A percentile compares a stretch with the other conserved stretches of the same genome.
These are phyloP conservation scores for Lates calcarifer DNA, from an alignment of 2,113 vertebrate species.

Conservation along the genomic window DNA sequence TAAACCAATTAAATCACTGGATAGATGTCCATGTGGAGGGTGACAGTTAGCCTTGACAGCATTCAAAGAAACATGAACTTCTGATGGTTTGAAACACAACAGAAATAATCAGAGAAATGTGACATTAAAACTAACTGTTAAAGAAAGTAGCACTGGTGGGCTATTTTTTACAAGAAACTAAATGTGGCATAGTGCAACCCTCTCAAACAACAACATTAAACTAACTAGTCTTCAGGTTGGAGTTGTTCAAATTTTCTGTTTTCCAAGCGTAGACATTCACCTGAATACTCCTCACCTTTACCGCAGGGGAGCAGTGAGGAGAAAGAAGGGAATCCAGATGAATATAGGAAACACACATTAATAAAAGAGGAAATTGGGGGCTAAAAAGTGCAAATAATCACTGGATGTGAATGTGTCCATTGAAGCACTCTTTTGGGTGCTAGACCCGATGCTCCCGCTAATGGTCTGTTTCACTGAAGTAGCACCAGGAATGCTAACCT, in stretches of 20 bases:
- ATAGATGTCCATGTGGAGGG: conserved; percentile 58
- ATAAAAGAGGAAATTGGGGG: conserved; percentile 76
- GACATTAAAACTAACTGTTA: conserved; percentile 17
- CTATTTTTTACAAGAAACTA: conserved; percentile 14
- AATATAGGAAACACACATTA: conserved; percentile 64
- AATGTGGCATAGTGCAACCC: conserved; percentile 19
- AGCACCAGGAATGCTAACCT: conserved; percentile 82
- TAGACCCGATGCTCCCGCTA: conserved; percentile 75
- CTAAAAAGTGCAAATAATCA: conserved; percentile 79
- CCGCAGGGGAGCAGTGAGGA: conserved; percentile 40
- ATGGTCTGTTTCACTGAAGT: conserved; percentile 82
- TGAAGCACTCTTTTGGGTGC: conserved; percentile 72
- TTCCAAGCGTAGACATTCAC: conserved; percentile 48
- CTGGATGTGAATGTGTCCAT: conserved; percentile 76
- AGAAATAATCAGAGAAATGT: conserved; percentile 5
- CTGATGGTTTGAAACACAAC: conserved; percentile 34
- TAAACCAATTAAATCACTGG: conserved; percentile 75
- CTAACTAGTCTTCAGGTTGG: neutral
- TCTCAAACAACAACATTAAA: conserved; percentile 15
- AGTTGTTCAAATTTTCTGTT: conserved; percentile 20
- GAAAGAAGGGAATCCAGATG: conserved; percentile 42
- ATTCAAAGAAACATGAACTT: conserved; percentile 56
- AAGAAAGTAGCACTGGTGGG: neutral
- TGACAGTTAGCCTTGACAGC: conserved; percentile 50
- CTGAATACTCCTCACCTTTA: conserved; percentile 65